Base-by-base conservation (phyloP, 2,113 vertebrate species). In the Ptilonorhynchus violaceus region DNA sequence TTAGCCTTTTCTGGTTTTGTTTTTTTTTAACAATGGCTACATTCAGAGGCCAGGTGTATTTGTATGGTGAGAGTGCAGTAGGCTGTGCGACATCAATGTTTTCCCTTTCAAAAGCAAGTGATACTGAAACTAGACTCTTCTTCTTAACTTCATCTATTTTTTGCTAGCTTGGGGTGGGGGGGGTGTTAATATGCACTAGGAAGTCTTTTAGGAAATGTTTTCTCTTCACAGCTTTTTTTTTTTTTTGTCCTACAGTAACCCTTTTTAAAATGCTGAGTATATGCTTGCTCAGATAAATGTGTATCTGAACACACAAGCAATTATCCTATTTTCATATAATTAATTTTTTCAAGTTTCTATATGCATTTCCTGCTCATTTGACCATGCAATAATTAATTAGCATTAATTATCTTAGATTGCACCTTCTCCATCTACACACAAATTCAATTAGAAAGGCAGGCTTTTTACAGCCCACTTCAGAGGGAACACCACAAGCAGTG, bases 341-440 rank as follows among this genome's bases (percentile, higher is more conserved):
- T 98, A 96, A 94, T 97, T 97, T 98, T 98, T 97, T 93, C 86
- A 58, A 90, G 86, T 92, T 97, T 97, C 91, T 92, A 95, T 74
- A 86, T 93, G 92, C 95, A 96, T 98, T 98, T 98, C 93, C 97
- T 97, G 96, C 96, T 98, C 94, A 96, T 98, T 97, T 98, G 98
- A 97, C 97, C 97, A 97, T 95, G 93, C 97, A 98, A 97, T 96
- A 98, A 97, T 98, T 98, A 98, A 98, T 98, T 98, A 98, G 94
- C 91, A 95, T 97, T 97, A 98, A 98, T 98, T 98, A 97, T 95
- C 96, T 97, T 95, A 95, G 97, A 98, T 97, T 97, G 93, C 90
- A 97, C 96, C 93, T 98, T 97, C 89, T 81, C 92, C 28, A 37
- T 89, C 88, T 97, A 95, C 90, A 93, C 77, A 93, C 60, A 95